Percentiles rank a stretch among this genome's conserved stretches.
phyloP scores from a whole-genome alignment of 2,888 invertebrate species.

The Cerceris rybyensis region DNA sequence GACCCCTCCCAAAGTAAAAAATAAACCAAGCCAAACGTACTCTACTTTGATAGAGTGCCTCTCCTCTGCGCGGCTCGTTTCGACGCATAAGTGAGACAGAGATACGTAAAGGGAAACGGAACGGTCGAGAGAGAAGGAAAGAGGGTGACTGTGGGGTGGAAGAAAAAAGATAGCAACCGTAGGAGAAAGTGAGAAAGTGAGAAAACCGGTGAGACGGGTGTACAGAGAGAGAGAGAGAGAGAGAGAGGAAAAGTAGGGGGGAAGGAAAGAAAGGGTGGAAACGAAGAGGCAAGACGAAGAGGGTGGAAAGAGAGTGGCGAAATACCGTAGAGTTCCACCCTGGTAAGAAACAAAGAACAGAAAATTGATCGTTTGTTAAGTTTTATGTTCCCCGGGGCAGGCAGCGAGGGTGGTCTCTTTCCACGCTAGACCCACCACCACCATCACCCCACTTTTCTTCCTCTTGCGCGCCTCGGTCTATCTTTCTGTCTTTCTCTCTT shows the following conservation, averaged over 20 bases:
- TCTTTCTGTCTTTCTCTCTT: not conserved
- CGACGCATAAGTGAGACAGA: constrained; percentile 71
- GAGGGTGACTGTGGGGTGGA: constrained; percentile 36
- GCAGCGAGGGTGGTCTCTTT: constrained; percentile 47
- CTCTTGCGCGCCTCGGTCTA: constrained; percentile 14
- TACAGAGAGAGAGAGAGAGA: constrained; percentile 5
- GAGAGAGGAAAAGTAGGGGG: constrained; percentile 10
- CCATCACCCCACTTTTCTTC: constrained; percentile 1
- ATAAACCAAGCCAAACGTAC: constrained; percentile 81
- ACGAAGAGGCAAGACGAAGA: constrained; percentile 13
- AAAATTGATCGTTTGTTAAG: constrained; percentile 80
- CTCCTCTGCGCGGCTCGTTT: constrained; percentile 77
- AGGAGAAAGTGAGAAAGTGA: constrained; percentile 49
- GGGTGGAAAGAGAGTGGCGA: constrained; percentile 55
- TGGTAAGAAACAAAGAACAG: constrained; percentile 77
- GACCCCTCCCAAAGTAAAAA: constrained; percentile 81
- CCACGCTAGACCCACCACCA: not conserved
- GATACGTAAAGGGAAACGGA: constrained; percentile 56
- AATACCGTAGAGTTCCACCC: constrained; percentile 62
- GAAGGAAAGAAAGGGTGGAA: constrained; percentile 10
- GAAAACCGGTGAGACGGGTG: not conserved
- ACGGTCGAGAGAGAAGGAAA: constrained; percentile 15
- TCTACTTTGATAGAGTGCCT: constrained; percentile 81
- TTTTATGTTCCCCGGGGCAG: constrained; percentile 73
- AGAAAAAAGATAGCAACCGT: constrained; percentile 55